Conservation (phyloP, 2,888 invertebrate genomes). For the Lepetodrilus schrolli region DNA sequence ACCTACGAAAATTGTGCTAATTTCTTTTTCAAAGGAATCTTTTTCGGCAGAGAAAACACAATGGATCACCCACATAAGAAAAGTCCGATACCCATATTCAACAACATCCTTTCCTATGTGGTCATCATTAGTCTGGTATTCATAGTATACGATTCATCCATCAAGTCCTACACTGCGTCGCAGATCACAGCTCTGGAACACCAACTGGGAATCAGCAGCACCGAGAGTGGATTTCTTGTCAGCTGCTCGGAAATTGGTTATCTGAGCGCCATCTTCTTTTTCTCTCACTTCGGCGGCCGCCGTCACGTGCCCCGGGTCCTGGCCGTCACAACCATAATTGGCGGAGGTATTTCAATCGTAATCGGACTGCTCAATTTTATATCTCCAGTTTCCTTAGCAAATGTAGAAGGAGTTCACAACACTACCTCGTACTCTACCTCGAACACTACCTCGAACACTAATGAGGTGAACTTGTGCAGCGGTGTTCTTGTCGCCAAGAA, state of each 20-base stretch:
- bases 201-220: background rate
- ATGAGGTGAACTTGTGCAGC: too few relatives aligned
- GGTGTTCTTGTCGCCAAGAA: background rate
- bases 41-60: too few relatives aligned
- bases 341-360: too few relatives aligned
- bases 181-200: constrained; percentile 9
- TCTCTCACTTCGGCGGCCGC: background rate
- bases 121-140: background rate
- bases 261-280: background rate
- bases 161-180: background rate
- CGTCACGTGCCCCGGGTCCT: background rate
- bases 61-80: too few relatives aligned
- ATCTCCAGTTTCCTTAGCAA: background rate
- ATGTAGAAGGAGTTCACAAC: background rate
- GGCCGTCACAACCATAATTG: background rate
- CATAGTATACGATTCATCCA: background rate
- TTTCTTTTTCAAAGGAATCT: background rate
- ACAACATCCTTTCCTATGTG: background rate
- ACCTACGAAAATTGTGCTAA: too few relatives aligned
- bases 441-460: too few relatives aligned
- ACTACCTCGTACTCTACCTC: background rate
- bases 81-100: too few relatives aligned
- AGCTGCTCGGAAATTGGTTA: constrained; percentile 8
- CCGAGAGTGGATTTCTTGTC: background rate
- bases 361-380: background rate